Conservation (phyloP, 2,113 vertebrate species). For the Plotosus lineatus region DNA sequence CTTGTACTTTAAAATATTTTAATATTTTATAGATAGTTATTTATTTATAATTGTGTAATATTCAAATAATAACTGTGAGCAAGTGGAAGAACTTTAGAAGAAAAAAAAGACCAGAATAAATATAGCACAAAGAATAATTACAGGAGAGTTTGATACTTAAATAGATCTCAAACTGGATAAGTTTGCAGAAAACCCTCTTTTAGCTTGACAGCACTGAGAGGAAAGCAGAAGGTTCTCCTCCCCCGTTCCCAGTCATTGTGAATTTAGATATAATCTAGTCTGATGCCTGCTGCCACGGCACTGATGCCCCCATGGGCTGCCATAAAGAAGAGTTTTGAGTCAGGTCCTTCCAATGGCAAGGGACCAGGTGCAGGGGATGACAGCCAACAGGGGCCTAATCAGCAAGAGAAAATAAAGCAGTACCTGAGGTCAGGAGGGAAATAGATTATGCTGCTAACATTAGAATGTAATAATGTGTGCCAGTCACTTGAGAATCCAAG, state of each 20-base stretch:
- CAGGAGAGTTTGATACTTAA: background rate
- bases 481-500: slow-evolving; percentile 4
- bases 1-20: too few relatives aligned
- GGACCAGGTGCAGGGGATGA: slow-evolving; percentile 41
- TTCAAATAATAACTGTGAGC: background rate
- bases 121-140: slow-evolving; percentile 22
- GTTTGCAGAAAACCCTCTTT: slow-evolving; percentile 49
- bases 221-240: slow-evolving; percentile 55
- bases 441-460: slow-evolving; percentile 22
- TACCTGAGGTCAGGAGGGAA: slow-evolving; percentile 36
- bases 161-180: slow-evolving; percentile 13
- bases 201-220: slow-evolving; percentile 54
- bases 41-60: too few relatives aligned
- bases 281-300: slow-evolving; percentile 62
- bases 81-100: background rate
- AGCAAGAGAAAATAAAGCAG: slow-evolving; percentile 29
- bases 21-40: too few relatives aligned
- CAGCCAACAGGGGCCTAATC: slow-evolving; percentile 11
- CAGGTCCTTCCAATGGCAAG: slow-evolving; percentile 17
- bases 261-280: slow-evolving; percentile 61
- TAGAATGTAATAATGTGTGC: slow-evolving; percentile 27
- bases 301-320: slow-evolving; percentile 50
- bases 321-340: slow-evolving; percentile 55
- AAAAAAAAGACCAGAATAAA: background rate
- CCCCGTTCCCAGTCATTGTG: slow-evolving; percentile 42